Evolutionary conservation across 2,113 vertebrate genomes (phyloP), one percentile per base, ranked within the genome.

Genomic region (Semnornis frantzii): DNA sequence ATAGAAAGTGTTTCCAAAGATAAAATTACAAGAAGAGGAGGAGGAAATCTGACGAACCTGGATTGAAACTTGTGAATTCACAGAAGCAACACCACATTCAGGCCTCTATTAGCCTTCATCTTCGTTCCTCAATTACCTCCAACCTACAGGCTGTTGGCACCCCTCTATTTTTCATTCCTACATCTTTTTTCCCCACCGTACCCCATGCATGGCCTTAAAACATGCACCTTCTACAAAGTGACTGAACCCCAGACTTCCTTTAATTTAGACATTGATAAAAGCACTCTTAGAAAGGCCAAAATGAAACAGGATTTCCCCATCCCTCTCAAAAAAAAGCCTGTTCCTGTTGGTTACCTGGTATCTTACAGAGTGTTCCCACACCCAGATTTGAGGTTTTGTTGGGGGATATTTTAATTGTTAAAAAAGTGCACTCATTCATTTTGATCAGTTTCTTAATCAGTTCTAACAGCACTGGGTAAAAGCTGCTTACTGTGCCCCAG

Each of bases 271-370:
- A 21, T 84, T 39, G 78, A 73, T 34, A 92, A 92, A 88, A 44
- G 6, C 8, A 63, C 20, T 25, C 44, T n/a, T 48, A 33, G 8
- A 91, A 92, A 78, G 28, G 6, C 24, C 24, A 55, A 64, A 87
- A 76, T 5, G 13, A 72, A 83, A 60, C 1, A 28, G 27, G 9
- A 3, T 9, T 44, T 27, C 18, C 5, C 3, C 0, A 1, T 3
- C 4, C 4, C 20, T 10, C 48, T 20, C 19, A 21, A 0, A 21
- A 31, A 31, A 42, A 15, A 27, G 14, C 42, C 42, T 15, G 1
- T 46, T 62, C 5, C 30, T 62, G 12, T 33, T 81, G 21, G 31
- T 85, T 88, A 39, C 23, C n/a, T 58, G 50, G 15, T 77, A 93
- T 59, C 39, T 76, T 66, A 72, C 1, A 15, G 16, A 65, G 24